Percentiles rank a stretch among this genome's conserved stretches.
Conservation (phyloP, 2,113 vertebrate species). For the Elephantulus edwardii region DNA sequence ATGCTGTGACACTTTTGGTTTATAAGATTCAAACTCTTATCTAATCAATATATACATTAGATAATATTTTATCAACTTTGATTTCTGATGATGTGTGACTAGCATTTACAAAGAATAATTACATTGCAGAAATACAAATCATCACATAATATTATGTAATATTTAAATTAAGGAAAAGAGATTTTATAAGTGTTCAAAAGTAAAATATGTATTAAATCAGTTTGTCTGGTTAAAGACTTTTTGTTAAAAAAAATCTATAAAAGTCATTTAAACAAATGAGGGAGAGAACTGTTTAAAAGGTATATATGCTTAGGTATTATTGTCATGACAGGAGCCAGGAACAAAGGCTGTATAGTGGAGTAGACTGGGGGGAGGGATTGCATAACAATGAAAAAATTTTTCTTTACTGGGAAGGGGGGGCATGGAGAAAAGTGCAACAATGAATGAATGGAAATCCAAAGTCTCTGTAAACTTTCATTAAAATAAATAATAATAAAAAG, state of each 20-base stretch:
- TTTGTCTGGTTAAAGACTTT: slow-evolving; percentile 41
- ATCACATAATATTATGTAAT: background rate
- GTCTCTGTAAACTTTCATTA: no score
- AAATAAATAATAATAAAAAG: no score
- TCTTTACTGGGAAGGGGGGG: no score
- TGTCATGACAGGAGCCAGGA: no score
- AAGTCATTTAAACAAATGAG: slow-evolving; percentile 28
- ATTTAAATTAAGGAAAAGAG: background rate
- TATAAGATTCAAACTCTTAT: background rate
- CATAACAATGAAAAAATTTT: no score
- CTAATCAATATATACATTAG: background rate
- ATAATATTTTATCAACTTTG: background rate
- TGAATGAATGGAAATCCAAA: no score
- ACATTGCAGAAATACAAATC: slow-evolving; percentile 1
- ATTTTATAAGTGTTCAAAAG: slow-evolving; percentile 7
- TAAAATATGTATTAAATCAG: slow-evolving; percentile 29
- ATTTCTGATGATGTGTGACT: slow-evolving; percentile 12
- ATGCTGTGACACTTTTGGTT: background rate
- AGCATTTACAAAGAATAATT: background rate
- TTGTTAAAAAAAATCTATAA: slow-evolving; percentile 49
- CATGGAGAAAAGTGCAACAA: no score
- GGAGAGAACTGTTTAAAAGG: no score
- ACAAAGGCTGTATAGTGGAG: no score
- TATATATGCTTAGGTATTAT: no score
- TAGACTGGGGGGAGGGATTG: no score